Evolutionary conservation across 2,113 vertebrate species (phyloP).

Genomic region (Urocynchramus pylzowi): DNA sequence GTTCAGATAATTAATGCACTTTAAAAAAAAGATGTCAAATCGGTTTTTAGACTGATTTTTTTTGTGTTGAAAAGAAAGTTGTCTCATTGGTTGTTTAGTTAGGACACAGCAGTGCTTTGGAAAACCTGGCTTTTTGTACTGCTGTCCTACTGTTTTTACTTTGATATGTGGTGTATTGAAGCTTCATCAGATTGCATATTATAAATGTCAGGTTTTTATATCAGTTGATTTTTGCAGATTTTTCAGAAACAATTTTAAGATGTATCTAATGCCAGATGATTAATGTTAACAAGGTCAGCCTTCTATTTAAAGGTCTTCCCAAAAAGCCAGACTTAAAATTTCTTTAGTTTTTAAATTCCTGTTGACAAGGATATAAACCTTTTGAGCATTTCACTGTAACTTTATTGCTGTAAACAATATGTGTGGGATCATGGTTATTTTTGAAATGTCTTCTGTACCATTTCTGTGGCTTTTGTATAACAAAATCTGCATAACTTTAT

Average conservation of each 20-base stretch:
- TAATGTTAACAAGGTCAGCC: neutral
- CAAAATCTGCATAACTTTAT: neutral
- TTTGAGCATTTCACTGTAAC: neutral
- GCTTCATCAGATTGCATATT: neutral
- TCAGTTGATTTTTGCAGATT: neutral
- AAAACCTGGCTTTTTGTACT: neutral
- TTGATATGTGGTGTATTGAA: neutral
- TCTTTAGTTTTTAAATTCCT: neutral
- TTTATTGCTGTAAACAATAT: neutral
- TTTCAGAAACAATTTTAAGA: neutral
- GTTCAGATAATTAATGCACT: constrained; percentile 14
- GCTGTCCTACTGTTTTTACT: neutral
- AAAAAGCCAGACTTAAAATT: neutral
- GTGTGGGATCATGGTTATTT: neutral
- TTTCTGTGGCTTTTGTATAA: neutral
- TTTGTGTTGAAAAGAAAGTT: neutral
- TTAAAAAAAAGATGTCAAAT: neutral
- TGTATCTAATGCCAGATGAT: neutral
- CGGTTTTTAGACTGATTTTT: neutral
- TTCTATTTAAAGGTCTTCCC: neutral
- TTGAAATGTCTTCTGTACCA: neutral
- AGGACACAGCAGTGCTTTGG: neutral
- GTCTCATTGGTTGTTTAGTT: neutral
- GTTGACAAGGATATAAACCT: neutral
- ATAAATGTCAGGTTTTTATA: neutral